Conservation (phyloP, 2,888 invertebrate genomes). For the Eubasilissa splendida region DNA sequence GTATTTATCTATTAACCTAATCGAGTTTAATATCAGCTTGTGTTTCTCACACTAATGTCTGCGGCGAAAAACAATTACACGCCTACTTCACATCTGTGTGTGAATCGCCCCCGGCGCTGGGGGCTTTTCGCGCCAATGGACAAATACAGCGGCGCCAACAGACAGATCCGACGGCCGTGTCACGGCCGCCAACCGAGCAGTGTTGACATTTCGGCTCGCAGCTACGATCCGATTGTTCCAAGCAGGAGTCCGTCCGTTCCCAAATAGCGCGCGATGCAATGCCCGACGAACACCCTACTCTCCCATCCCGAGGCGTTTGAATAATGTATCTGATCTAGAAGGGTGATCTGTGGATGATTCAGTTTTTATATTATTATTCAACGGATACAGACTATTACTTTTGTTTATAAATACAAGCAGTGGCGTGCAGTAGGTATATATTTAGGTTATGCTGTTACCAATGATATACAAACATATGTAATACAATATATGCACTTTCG, state of each 20-base stretch:
- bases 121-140: conserved; percentile 39
- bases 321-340: not conserved
- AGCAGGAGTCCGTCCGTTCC: conserved; percentile 12
- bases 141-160: conserved; percentile 42
- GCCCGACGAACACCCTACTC: not conserved
- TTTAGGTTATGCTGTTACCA: too few species aligned
- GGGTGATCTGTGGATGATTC: conserved; percentile 1
- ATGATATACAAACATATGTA: too few species aligned
- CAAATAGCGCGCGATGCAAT: conserved; percentile 26
- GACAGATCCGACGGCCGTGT: conserved; percentile 24
- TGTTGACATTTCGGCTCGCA: conserved; percentile 41
- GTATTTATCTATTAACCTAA: too few species aligned
- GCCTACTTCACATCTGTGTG: conserved; percentile 31
- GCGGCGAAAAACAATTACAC: conserved; percentile 45
- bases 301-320: conserved; percentile 21
- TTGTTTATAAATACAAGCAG: too few species aligned
- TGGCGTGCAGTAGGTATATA: too few species aligned
- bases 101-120: conserved; percentile 13
- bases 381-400: too few species aligned
- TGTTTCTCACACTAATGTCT: conserved; percentile 25
- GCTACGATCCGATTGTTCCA: conserved; percentile 28
- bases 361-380: too few species aligned
- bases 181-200: conserved; percentile 32
- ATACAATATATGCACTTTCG: too few species aligned
- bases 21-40: too few species aligned